Percentiles rank a stretch among this genome's conserved stretches.
phyloP scores from a whole-genome alignment of 1,140 invertebrate genomes.

The Glossosoma conforme region DNA sequence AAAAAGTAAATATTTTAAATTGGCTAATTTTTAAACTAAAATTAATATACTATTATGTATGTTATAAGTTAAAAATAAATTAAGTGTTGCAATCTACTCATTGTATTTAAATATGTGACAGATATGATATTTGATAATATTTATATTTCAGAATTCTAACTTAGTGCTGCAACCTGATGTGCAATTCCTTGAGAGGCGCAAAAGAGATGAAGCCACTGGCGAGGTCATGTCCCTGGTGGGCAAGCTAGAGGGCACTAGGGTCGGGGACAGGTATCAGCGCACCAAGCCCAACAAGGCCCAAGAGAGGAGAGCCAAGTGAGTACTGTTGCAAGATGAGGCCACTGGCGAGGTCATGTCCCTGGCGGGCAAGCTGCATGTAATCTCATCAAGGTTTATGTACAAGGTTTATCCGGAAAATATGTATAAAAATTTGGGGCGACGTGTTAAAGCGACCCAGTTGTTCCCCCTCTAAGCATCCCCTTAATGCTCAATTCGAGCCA shows the following conservation, averaged over 20 bases:
- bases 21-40: too few species aligned
- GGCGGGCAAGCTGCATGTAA: too few species aligned
- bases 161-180: conserved; percentile 99
- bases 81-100: neutral
- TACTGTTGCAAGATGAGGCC: conserved; percentile 65
- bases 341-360: conserved; percentile 97
- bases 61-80: too few species aligned
- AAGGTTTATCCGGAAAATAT: too few species aligned
- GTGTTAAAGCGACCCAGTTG: too few species aligned
- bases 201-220: conserved; percentile 98
- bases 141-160: conserved; percentile 86
- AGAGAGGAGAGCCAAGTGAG: conserved; percentile 88
- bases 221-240: conserved; percentile 95
- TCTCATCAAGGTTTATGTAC: too few species aligned
- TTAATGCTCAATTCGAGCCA: too few species aligned
- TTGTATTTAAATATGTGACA: neutral
- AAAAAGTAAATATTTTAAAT: too few species aligned
- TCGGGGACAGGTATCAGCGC: conserved; percentile 92
- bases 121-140: neutral
- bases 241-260: conserved; percentile 85
- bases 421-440: too few species aligned
- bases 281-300: conserved; percentile 84
- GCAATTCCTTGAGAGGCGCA: conserved; percentile 90
- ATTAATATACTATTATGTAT: too few species aligned
- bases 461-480: too few species aligned